These are phyloP conservation scores for Graptemys geographica DNA, from an alignment of 2,797 vertebrate species.

Conservation along the genomic window DNA sequence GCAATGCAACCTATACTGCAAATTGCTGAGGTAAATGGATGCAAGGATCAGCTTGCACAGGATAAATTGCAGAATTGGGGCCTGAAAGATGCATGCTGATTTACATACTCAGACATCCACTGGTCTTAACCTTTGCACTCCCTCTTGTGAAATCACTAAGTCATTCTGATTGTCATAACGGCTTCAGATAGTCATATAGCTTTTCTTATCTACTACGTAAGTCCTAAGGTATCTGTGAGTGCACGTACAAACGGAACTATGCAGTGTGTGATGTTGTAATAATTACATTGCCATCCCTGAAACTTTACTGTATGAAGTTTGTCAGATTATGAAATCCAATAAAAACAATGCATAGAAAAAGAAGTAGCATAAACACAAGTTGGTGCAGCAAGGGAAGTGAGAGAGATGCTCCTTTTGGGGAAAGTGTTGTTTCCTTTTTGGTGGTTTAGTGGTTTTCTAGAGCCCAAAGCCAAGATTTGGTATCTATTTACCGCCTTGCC, in stretches of 20 bases:
- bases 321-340: not conserved
- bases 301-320: not conserved
- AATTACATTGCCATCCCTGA: not conserved
- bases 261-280: not conserved
- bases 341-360: not conserved
- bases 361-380: not conserved
- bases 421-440: not conserved
- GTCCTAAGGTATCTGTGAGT: not conserved
- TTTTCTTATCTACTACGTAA: not conserved
- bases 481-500: not conserved
- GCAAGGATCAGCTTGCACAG: not conserved
- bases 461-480: not conserved
- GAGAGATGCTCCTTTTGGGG: not conserved
- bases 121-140: not conserved
- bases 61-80: fast-evolving
- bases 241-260: not conserved
- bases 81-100: not conserved
- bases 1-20: not conserved
- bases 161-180: not conserved
- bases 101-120: fast-evolving
- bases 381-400: not conserved
- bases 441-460: not conserved
- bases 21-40: not conserved
- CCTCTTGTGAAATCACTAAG: not conserved
- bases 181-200: not conserved